Percentiles rank a stretch among this genome's conserved stretches.
These are phyloP conservation scores for Hoplias malabaricus DNA, from an alignment of 2,113 vertebrate genomes.

Conservation along the genomic window DNA sequence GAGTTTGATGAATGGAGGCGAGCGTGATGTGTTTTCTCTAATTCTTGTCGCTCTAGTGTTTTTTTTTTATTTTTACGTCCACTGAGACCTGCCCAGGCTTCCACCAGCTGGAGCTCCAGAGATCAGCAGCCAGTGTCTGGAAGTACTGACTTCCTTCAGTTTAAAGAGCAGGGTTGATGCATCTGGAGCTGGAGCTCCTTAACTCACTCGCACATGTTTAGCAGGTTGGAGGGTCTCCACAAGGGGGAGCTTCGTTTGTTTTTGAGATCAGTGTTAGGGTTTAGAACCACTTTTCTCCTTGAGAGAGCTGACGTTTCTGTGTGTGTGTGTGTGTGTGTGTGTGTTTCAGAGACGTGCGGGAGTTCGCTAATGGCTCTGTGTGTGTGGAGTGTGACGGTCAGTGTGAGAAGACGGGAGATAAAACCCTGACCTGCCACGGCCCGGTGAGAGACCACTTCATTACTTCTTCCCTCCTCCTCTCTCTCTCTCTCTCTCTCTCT, in stretches of 20 bases:
- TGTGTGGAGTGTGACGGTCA: conserved; percentile 93
- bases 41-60: conserved; percentile 77
- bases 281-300: too few relatives aligned
- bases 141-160: too few relatives aligned
- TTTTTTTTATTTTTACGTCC: conserved; percentile 83
- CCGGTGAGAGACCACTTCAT: conserved; percentile 76
- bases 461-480: neutral
- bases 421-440: conserved; percentile 84
- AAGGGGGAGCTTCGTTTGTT: too few relatives aligned
- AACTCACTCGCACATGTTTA: too few relatives aligned
- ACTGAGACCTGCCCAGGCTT: neutral
- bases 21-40: neutral
- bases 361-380: conserved; percentile 89
- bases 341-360: conserved; percentile 83
- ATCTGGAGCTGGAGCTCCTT: too few relatives aligned
- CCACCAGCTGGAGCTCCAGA: neutral
- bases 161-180: too few relatives aligned
- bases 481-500: neutral
- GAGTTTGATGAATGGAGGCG: conserved; percentile 27
- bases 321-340: conserved; percentile 20
- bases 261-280: too few relatives aligned
- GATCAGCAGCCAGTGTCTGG: neutral
- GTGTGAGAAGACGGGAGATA: conserved; percentile 90
- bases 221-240: too few relatives aligned
- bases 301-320: too few relatives aligned